Conservation (phyloP, 2,797 vertebrate genomes). For the Hyperoplus lanceolatus region DNA sequence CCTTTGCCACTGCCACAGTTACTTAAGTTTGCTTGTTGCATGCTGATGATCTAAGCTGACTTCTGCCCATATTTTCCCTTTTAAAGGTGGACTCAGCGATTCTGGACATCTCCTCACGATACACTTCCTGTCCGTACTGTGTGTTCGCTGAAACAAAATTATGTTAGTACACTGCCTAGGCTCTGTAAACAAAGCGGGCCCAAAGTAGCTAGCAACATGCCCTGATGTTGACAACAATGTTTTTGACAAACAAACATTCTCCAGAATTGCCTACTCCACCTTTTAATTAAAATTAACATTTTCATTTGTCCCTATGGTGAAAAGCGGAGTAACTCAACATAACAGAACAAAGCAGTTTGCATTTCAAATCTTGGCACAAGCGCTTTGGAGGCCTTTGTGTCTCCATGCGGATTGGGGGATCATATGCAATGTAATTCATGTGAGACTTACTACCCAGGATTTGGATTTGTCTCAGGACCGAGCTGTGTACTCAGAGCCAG, state of each 20-base stretch:
- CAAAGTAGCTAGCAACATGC: too few relatives aligned
- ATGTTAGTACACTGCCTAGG: too few relatives aligned
- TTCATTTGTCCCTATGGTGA: constrained; percentile 59
- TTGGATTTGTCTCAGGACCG: constrained; percentile 12
- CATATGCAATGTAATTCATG: constrained; percentile 10
- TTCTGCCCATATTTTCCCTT: constrained; percentile 57
- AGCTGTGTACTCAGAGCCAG: constrained; percentile 19
- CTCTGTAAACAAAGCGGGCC: too few relatives aligned
- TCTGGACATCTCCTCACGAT: too few relatives aligned
- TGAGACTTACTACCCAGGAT: constrained; percentile 23
- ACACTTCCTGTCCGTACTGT: too few relatives aligned
- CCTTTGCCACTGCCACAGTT: constrained; percentile 41
- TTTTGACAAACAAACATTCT: too few relatives aligned
- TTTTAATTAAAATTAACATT: constrained; percentile 67
- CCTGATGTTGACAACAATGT: too few relatives aligned
- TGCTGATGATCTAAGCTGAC: constrained; percentile 67
- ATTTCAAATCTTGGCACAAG: constrained; percentile 27
- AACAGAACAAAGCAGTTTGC: constrained; percentile 27
- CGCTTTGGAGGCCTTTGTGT: constrained; percentile 15
- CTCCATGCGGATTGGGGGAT: not conserved
- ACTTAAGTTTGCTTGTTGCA: constrained; percentile 62
- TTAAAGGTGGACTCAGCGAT: too few relatives aligned
- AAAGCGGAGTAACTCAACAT: constrained; percentile 29
- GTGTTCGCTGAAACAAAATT: too few relatives aligned
- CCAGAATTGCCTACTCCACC: not conserved